Percentiles rank a stretch among this genome's conserved stretches.
Conservation (phyloP, 2,113 vertebrate species). For the Hippocampus guttulatus region DNA sequence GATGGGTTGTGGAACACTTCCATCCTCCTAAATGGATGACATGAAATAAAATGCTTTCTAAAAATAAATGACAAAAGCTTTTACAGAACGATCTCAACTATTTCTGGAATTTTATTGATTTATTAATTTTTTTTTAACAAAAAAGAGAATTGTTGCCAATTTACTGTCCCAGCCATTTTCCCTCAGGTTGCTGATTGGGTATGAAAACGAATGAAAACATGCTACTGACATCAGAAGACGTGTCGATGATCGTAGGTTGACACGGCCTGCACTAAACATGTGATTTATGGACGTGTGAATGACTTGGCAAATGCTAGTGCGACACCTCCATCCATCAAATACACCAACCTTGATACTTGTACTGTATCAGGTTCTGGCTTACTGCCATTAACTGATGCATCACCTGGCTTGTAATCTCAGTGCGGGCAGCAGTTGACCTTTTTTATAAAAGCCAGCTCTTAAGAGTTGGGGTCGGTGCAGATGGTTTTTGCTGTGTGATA, state of each 20-base stretch:
- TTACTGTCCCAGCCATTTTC: slow-evolving; percentile 50
- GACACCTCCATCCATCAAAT: slow-evolving; percentile 57
- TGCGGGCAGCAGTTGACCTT: slow-evolving; percentile 15
- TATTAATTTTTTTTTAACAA: slow-evolving; percentile 41
- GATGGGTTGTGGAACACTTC: slow-evolving; percentile 55
- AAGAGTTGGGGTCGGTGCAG: slow-evolving; percentile 15
- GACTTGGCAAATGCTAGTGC: slow-evolving; percentile 48
- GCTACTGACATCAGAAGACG: slow-evolving; percentile 52
- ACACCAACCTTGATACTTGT: slow-evolving; percentile 38
- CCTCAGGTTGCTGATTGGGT: slow-evolving; percentile 68
- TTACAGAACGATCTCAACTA: slow-evolving; percentile 48
- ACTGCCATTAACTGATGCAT: slow-evolving; percentile 63
- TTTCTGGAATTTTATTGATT: not conserved
- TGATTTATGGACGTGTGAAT: slow-evolving; percentile 62
- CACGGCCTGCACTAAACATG: slow-evolving; percentile 44
- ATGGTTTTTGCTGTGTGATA: slow-evolving; percentile 25
- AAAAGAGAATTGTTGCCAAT: slow-evolving; percentile 41
- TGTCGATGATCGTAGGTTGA: slow-evolving; percentile 24
- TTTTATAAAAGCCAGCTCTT: slow-evolving; percentile 41
- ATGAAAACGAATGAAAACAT: slow-evolving; percentile 77
- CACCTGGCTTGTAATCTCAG: slow-evolving; percentile 54
- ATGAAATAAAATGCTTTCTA: slow-evolving; percentile 75
- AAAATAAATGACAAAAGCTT: slow-evolving; percentile 40
- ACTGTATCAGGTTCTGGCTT: slow-evolving; percentile 45
- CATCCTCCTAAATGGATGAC: slow-evolving; percentile 70